Evolutionary conservation across 2,797 vertebrate species (phyloP).

Genomic region (Danio albolineatus): DNA sequence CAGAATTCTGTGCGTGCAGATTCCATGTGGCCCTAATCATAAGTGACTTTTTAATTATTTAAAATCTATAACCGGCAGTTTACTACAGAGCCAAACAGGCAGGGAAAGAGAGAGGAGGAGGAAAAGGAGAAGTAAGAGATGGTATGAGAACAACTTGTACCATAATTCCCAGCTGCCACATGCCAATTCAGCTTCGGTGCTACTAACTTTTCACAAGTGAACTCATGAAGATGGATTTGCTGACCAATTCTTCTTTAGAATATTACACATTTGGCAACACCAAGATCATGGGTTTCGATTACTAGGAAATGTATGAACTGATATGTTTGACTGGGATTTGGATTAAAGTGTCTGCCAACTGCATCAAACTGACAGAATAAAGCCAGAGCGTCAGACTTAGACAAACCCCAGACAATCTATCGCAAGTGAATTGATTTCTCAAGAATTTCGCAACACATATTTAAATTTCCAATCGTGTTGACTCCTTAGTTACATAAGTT

Average conservation of each 20-base stretch:
- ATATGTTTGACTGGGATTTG: background rate
- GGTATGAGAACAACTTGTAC: conserved; percentile 47
- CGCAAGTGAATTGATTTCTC: background rate
- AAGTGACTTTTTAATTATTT: too few species aligned
- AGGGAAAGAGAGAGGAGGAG: conserved; percentile 14
- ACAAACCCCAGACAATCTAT: background rate
- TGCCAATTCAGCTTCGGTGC: conserved; percentile 41
- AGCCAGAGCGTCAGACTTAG: background rate
- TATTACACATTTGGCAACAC: background rate
- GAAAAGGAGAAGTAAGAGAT: conserved; percentile 36
- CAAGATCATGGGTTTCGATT: background rate
- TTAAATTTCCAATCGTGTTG: background rate
- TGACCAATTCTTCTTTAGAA: conserved; percentile 26
- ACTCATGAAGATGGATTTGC: conserved; percentile 32
- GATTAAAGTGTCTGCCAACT: background rate
- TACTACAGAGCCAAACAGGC: background rate
- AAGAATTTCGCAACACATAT: background rate
- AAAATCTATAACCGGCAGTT: background rate
- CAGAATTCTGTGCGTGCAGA: too few species aligned
- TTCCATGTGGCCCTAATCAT: too few species aligned
- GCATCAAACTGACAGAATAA: conserved; percentile 2
- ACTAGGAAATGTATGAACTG: background rate
- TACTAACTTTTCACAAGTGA: conserved; percentile 48
- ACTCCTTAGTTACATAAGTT: background rate
- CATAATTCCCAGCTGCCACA: conserved; percentile 59